Evolutionary conservation across 2,888 invertebrate genomes (phyloP), one percentile per base, ranked within the genome.

Genomic region (Cremastinae sp.): DNA sequence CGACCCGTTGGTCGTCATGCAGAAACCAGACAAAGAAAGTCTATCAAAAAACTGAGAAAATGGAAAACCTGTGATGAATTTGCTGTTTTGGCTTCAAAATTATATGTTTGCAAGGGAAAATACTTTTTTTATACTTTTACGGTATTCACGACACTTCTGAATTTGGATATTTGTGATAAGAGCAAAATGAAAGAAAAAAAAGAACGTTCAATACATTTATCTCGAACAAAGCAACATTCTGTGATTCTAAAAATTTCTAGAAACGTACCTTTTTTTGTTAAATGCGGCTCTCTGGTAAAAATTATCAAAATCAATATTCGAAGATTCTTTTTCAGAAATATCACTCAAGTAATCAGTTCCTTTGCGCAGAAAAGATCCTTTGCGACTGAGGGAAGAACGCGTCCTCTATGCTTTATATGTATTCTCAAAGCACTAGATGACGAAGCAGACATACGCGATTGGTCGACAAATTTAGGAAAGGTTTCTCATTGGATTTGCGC

Each of bases 401-500:
- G 22, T 9, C 9, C 41, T 20, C 39, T 8, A 41, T n/a, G 22
- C 37, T 16, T 78, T 76, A 58, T 78, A 75, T 73, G 18, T 7
- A 8, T 2, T 1, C 20, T 47, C 20, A 35, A 5, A 2, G 12
- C 49, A 41, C 1, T 8, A 14, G 62, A 70, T 70, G 77, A 77
- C 77, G 39, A 65, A 14, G 73, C 74, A 66, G 47, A 49, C 51
- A 66, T 18, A 43, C 61, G 37, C 39, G 55, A 77, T 77, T 77
- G 77, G 70, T 62, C 70, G 64, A 68, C 68, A 53, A 51, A 68
- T 59, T 58, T 74, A 79, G 64, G 4, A 9, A 41, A 43, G 41
- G 66, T 28, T 58, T 71, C 74, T 71, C 59, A 83, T 84, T 82
- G 82, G 83, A 65, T 12, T 39, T 14, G 37, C 37, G 9, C 37